Evolutionary conservation across 2,113 vertebrate genomes (phyloP), one percentile per base, ranked within the genome.

Genomic region (Chloropsis hardwickii): DNA sequence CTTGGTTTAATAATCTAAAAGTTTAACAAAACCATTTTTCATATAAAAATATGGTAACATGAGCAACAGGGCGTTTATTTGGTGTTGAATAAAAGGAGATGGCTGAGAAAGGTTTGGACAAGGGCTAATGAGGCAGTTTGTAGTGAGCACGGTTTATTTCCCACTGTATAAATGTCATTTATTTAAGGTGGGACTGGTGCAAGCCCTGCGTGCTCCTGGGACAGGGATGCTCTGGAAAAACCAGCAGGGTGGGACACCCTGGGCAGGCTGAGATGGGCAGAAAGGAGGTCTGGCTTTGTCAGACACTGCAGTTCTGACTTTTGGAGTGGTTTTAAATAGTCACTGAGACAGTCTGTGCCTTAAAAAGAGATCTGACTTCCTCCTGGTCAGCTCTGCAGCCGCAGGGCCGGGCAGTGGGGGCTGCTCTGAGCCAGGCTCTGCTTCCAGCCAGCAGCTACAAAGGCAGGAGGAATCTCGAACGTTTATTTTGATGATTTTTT

Each of bases 1-100:
- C 57, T 45, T 61, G 25, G 5, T 48, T 74, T 42, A 91, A 74
- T 74, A 22, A 67, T 42, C 16, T 27, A 27, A 28, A 23, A 33
- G 5, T 42, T 81, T 8, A 73, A 44, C 37, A 62, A 48, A 61
- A 57, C n/a, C 15, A 9, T 12, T 61, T 20, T 21, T 31, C 11
- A 48, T 37, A 47, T 7, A 10, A 27, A 73, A 57, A 51, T 1
- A 18, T 0, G 4, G 13, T 31, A 18, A 25, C 20, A 2, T 66
- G 50, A 89, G 21, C 54, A 60, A 1, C 15, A 20, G 19, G 45
- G 22, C 50, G 25, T 65, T 72, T 27, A 4, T 62, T 47, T 60
- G 37, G 19, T 45, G 72, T 56, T 65, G 62, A 65, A 9, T 20
- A 29, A 39, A 62, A 62, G 35, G n/a, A 22, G n/a, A 2, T 39